Conservation (phyloP, 1,140 invertebrate genomes). For the Phocides pigmalion region DNA sequence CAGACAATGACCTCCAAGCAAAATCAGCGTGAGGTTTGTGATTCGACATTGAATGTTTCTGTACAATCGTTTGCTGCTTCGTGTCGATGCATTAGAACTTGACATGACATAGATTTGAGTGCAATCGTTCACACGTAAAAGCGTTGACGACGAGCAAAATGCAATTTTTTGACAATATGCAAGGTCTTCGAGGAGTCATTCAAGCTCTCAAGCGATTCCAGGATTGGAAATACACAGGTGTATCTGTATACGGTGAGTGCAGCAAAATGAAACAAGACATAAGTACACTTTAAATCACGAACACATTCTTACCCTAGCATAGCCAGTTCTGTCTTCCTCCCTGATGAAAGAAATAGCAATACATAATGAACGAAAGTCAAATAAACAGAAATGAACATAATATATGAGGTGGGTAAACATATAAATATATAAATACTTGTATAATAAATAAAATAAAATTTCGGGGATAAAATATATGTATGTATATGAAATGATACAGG, state of each 20-base stretch:
- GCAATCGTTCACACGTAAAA: slow-evolving; percentile 53
- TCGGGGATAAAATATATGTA: no score
- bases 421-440: slow-evolving; percentile 15
- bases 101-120: slow-evolving; percentile 37
- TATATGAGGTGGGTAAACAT: slow-evolving; percentile 45
- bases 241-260: slow-evolving; percentile 51
- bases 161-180: slow-evolving; percentile 43
- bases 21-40: slow-evolving; percentile 20
- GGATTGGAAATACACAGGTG: slow-evolving; percentile 33
- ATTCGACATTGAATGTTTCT: slow-evolving; percentile 14
- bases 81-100: slow-evolving; percentile 20
- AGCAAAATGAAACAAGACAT: slow-evolving; percentile 65
- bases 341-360: slow-evolving; percentile 80
- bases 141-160: slow-evolving; percentile 52
- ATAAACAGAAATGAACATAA: slow-evolving; percentile 44
- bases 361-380: slow-evolving; percentile 61
- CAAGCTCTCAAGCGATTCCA: slow-evolving; percentile 55
- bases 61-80: slow-evolving; percentile 32
- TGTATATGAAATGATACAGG: no score
- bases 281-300: slow-evolving; percentile 75
- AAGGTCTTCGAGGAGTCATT: slow-evolving; percentile 25
- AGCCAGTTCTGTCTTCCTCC: slow-evolving; percentile 82
- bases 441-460: background rate
- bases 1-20: slow-evolving; percentile 61
- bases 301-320: slow-evolving; percentile 82